Evolutionary conservation across 2,888 invertebrate species (phyloP).

Genomic region (Cheilosia variabilis): DNA sequence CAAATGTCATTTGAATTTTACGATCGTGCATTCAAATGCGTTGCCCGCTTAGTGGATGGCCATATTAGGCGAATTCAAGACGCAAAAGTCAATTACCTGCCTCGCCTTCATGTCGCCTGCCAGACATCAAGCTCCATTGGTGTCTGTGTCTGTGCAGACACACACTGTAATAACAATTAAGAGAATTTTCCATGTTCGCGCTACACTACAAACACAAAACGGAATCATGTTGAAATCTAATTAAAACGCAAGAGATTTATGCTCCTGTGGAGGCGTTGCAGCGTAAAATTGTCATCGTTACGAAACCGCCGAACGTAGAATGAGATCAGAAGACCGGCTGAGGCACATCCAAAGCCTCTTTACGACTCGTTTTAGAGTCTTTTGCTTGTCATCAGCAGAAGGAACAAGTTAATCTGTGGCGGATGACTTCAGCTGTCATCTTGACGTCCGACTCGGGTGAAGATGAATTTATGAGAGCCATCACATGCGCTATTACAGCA

Average conservation of each 20-base stretch:
- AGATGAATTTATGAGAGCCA: slow-evolving; percentile 52
- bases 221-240: slow-evolving; percentile 11
- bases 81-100: slow-evolving; percentile 8
- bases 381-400: not conserved
- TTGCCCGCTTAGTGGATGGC: slow-evolving; percentile 18
- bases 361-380: slow-evolving; percentile 21
- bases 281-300: slow-evolving; percentile 29
- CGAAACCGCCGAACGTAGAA: not conserved
- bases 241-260: slow-evolving; percentile 10
- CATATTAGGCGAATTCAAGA: slow-evolving; percentile 22
- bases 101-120: slow-evolving; percentile 19
- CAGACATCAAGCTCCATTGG: not conserved
- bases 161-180: slow-evolving; percentile 7
- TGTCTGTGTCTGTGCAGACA: not conserved
- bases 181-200: slow-evolving; percentile 5
- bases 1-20: slow-evolving; percentile 11
- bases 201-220: not conserved
- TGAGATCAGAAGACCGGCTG: slow-evolving; percentile 25
- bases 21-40: slow-evolving; percentile 19
- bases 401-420: slow-evolving; percentile 39
- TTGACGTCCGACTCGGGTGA: slow-evolving; percentile 33
- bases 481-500: slow-evolving; percentile 59
- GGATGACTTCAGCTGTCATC: slow-evolving; percentile 32
- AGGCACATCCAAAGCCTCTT: slow-evolving; percentile 13
- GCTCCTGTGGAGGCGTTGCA: slow-evolving; percentile 19